Evolutionary conservation across 2,888 invertebrate genomes (phyloP).

Genomic region (Nezara viridula): DNA sequence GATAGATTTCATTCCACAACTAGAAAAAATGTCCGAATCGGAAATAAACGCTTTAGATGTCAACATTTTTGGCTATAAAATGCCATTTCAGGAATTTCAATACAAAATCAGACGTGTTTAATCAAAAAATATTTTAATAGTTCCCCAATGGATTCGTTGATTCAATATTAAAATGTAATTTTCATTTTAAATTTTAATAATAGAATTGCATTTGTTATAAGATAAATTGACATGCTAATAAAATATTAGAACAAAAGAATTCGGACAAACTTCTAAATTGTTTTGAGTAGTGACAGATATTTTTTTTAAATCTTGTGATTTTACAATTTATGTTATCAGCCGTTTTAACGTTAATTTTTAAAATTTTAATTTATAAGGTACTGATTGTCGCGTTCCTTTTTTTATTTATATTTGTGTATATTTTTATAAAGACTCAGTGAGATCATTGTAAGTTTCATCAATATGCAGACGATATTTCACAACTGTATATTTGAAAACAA

Average conservation of each 20-base stretch:
- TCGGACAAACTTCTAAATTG: not conserved
- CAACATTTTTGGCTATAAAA: conserved; percentile 19
- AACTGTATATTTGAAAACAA: not conserved
- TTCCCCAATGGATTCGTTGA: too few species aligned
- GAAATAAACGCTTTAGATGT: conserved; percentile 24
- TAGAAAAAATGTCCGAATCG: not conserved
- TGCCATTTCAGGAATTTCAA: not conserved
- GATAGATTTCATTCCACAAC: not conserved
- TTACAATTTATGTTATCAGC: not conserved
- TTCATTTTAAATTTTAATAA: too few species aligned
- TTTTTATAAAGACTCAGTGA: not conserved
- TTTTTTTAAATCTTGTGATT: not conserved
- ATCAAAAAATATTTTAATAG: not conserved
- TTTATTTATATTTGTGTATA: not conserved
- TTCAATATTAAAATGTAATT: too few species aligned
- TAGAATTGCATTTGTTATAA: too few species aligned
- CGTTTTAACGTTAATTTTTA: not conserved
- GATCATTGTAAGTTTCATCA: not conserved
- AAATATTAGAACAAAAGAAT: not conserved
- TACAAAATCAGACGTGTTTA: not conserved
- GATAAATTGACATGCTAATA: too few species aligned
- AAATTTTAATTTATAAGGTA: not conserved
- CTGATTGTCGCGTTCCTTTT: not conserved
- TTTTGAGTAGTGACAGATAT: not conserved
- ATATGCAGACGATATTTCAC: not conserved